These are phyloP conservation scores for Dissostichus mawsoni DNA, from an alignment of 2,113 vertebrate species.

Conservation along the genomic window DNA sequence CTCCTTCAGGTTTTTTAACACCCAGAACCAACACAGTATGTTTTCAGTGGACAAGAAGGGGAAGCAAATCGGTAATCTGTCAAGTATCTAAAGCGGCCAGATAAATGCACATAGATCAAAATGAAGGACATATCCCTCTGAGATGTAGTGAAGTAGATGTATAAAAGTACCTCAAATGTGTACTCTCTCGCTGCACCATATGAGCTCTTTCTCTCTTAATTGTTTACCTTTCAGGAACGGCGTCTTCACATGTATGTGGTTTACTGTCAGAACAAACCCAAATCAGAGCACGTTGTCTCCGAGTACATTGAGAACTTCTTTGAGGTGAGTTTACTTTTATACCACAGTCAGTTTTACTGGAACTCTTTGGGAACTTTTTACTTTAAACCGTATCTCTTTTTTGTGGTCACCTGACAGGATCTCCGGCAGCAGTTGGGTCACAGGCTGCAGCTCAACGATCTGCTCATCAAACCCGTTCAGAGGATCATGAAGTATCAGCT, in stretches of 20 bases:
- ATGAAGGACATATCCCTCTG: no score
- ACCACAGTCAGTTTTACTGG: background rate
- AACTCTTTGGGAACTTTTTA: background rate
- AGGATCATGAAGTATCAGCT: conserved; percentile 95
- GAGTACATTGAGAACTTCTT: conserved; percentile 93
- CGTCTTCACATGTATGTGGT: conserved; percentile 94
- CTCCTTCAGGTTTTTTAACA: no score
- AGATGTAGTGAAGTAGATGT: no score
- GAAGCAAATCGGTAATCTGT: no score
- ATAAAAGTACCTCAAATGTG: no score
- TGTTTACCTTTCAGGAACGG: conserved; percentile 84
- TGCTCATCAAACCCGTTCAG: conserved; percentile 94
- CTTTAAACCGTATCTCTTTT: background rate
- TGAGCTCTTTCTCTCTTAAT: conserved; percentile 10
- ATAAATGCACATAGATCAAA: no score
- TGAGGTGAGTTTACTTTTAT: conserved; percentile 84
- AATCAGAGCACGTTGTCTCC: conserved; percentile 92
- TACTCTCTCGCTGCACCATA: no score
- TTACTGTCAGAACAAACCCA: conserved; percentile 95
- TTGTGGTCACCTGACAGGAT: conserved; percentile 78
- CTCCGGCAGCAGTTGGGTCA: conserved; percentile 91
- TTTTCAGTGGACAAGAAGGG: no score
- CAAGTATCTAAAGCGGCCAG: no score
- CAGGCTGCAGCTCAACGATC: conserved; percentile 90
- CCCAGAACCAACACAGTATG: no score